These are phyloP conservation scores for Diadophis punctatus DNA, from an alignment of 2,113 vertebrate genomes.

Conservation along the genomic window DNA sequence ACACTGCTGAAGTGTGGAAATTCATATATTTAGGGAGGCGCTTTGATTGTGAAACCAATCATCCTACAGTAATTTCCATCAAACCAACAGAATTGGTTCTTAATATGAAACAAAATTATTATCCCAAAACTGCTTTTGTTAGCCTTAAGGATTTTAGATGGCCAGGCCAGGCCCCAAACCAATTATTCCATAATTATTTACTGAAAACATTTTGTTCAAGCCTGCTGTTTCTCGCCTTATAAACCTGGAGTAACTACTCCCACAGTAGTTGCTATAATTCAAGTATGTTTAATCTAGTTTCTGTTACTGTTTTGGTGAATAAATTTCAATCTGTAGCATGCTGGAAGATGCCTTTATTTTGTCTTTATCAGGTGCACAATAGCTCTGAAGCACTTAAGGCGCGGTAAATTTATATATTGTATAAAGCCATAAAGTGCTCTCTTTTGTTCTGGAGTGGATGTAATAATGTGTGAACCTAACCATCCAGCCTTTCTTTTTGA, in stretches of 20 bases:
- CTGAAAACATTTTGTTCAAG: conserved; percentile 17
- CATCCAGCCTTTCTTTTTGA: neutral
- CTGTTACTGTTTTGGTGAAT: neutral
- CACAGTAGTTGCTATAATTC: neutral
- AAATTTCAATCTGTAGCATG: neutral
- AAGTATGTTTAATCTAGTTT: neutral
- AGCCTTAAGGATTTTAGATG: neutral
- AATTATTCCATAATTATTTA: conserved; percentile 14
- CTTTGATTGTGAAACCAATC: neutral
- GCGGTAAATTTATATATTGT: neutral
- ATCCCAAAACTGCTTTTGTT: conserved; percentile 6
- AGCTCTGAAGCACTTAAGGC: neutral
- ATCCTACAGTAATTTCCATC: neutral
- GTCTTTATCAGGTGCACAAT: neutral
- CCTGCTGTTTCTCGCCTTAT: conserved; percentile 18
- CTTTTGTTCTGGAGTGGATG: neutral
- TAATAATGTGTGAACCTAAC: neutral
- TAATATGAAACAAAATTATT: neutral
- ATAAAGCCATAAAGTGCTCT: neutral
- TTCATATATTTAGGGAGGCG: neutral
- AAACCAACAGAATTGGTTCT: neutral
- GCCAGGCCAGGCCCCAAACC: neutral
- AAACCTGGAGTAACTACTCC: conserved; percentile 11
- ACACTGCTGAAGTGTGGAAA: conserved; percentile 1
- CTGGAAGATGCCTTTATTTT: neutral